A percentile compares a stretch with the other conserved stretches of the same genome.
Evolutionary conservation across 2,113 vertebrate genomes (phyloP).

Genomic region (Mobula birostris): DNA sequence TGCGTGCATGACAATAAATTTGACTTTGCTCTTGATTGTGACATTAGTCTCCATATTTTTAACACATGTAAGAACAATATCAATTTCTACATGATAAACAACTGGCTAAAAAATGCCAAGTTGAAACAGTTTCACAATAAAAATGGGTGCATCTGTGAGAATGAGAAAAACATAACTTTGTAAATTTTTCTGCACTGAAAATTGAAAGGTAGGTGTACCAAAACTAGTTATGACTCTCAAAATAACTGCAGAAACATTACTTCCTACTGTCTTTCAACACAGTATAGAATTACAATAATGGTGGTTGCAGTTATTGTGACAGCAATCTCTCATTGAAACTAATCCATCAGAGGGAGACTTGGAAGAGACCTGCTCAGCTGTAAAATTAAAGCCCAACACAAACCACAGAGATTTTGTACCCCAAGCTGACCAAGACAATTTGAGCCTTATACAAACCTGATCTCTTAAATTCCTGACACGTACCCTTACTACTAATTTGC

Average conservation of each 20-base stretch:
- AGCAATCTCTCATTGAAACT: not conserved
- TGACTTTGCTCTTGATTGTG: no score
- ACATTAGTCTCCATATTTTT: no score
- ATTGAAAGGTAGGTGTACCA: not conserved
- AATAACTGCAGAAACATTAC: not conserved
- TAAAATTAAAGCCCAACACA: no score
- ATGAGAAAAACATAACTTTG: no score
- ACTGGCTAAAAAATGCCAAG: not conserved
- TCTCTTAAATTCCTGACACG: not conserved
- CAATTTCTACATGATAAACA: not conserved
- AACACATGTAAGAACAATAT: no score
- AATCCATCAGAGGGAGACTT: not conserved
- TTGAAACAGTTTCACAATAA: not conserved
- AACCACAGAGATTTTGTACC: no score
- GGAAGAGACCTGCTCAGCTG: no score
- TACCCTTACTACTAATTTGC: not conserved
- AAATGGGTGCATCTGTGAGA: not conserved
- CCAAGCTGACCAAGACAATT: not conserved
- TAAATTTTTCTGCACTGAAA: no score
- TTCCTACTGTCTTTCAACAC: not conserved
- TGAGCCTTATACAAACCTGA: not conserved
- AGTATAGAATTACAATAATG: not conserved
- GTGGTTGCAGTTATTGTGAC: not conserved
- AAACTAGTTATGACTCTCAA: not conserved
- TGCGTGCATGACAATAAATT: no score